Evolutionary conservation across 2,797 vertebrate species (phyloP).

Genomic region (Hyperoplus immaculatus): DNA sequence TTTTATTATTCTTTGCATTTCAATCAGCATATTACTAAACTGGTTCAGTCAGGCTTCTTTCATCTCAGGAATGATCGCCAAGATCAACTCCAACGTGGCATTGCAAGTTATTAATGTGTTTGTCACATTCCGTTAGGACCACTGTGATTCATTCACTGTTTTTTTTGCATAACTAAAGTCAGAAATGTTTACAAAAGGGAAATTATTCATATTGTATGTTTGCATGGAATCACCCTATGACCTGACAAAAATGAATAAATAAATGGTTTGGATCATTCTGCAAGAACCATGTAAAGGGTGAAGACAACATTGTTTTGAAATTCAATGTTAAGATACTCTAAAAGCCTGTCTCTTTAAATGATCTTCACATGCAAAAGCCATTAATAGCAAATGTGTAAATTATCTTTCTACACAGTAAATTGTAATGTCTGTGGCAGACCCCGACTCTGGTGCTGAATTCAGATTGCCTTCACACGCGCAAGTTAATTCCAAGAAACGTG

Average conservation of each 20-base stretch:
- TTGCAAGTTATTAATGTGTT: conserved; percentile 38
- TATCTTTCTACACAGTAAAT: neutral
- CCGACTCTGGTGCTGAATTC: neutral
- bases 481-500: neutral
- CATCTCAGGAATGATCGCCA: conserved; percentile 14
- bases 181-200: neutral
- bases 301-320: neutral
- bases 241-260: too few relatives aligned
- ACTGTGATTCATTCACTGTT: conserved; percentile 19
- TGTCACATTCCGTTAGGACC: conserved; percentile 32
- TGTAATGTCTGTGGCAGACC: neutral
- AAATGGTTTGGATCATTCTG: neutral
- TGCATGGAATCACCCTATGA: neutral
- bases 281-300: neutral
- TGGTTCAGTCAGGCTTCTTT: conserved; percentile 39
- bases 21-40: conserved; percentile 39
- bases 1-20: conserved; percentile 35
- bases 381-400: neutral
- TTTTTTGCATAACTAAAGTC: neutral
- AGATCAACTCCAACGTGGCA: conserved; percentile 44
- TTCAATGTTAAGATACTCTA: neutral
- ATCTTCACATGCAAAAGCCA: neutral
- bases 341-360: neutral
- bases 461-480: neutral
- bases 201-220: neutral